These are phyloP conservation scores for Brenthis hecate DNA, from an alignment of 2,888 invertebrate species.

Conservation along the genomic window DNA sequence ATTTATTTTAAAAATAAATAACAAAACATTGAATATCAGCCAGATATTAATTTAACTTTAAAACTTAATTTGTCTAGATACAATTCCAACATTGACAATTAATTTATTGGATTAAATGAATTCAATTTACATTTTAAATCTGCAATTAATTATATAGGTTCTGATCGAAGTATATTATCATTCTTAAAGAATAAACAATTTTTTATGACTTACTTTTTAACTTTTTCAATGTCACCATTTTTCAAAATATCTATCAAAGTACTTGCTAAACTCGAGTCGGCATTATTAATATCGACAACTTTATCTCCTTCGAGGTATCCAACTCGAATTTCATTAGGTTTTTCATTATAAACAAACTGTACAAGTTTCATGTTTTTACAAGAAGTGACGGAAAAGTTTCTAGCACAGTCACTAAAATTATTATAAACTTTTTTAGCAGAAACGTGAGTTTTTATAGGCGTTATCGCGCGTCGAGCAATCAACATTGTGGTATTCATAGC, in stretches of 20 bases:
- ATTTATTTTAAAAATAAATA: too few species aligned
- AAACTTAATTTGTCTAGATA: too few species aligned
- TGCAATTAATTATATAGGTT: too few species aligned
- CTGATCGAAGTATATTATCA: not conserved
- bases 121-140: too few species aligned
- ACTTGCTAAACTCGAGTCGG: slow-evolving; percentile 64
- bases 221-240: slow-evolving; percentile 58
- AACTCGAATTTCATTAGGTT: slow-evolving; percentile 83
- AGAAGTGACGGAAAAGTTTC: slow-evolving; percentile 54
- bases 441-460: slow-evolving; percentile 51
- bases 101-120: too few species aligned
- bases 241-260: slow-evolving; percentile 74
- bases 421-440: slow-evolving; percentile 28
- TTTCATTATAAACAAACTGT: slow-evolving; percentile 83
- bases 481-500: slow-evolving; percentile 36
- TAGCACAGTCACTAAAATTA: slow-evolving; percentile 32
- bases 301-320: slow-evolving; percentile 85
- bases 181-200: not conserved
- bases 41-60: too few species aligned
- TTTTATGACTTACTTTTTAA: slow-evolving; percentile 57
- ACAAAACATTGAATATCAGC: too few species aligned
- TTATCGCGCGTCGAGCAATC: slow-evolving; percentile 44
- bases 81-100: too few species aligned
- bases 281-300: slow-evolving; percentile 86
- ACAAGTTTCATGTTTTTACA: slow-evolving; percentile 85